phyloP scores from a whole-genome alignment of 1,140 invertebrate species.

The Anastrepha ludens region DNA sequence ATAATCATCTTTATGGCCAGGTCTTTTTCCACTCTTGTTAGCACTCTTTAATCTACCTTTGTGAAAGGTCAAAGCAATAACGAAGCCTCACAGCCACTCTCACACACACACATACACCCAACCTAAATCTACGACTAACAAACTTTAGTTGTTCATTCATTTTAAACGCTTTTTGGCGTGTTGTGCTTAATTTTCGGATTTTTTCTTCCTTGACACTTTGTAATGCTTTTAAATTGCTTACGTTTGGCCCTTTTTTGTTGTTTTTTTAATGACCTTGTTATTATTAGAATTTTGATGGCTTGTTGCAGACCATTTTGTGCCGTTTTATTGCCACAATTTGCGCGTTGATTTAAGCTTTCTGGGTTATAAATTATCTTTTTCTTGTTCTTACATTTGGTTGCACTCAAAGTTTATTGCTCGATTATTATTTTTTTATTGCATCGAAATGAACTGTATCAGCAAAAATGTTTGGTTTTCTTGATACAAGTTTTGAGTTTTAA shows the following conservation, averaged over 20 bases:
- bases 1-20: background rate
- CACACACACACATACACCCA: background rate
- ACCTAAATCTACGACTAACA: no score
- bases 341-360: background rate
- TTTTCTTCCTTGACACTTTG: conserved; percentile 41
- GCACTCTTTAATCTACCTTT: background rate
- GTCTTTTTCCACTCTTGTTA: background rate
- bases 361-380: background rate
- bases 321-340: background rate
- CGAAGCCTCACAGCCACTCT: background rate
- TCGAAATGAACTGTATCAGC: background rate
- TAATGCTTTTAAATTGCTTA: conserved; percentile 28
- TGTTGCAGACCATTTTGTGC: conserved; percentile 6
- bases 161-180: background rate
- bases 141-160: background rate
- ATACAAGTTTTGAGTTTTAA: background rate
- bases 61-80: background rate
- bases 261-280: conserved; percentile 17
- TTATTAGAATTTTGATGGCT: conserved; percentile 41
- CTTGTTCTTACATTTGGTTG: background rate
- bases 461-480: background rate
- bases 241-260: background rate
- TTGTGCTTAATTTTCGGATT: conserved; percentile 13
- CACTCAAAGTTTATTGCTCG: background rate
- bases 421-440: background rate